Evolutionary conservation across 1,140 invertebrate genomes (phyloP).

Genomic region (Hylaeus anthracinus): DNA sequence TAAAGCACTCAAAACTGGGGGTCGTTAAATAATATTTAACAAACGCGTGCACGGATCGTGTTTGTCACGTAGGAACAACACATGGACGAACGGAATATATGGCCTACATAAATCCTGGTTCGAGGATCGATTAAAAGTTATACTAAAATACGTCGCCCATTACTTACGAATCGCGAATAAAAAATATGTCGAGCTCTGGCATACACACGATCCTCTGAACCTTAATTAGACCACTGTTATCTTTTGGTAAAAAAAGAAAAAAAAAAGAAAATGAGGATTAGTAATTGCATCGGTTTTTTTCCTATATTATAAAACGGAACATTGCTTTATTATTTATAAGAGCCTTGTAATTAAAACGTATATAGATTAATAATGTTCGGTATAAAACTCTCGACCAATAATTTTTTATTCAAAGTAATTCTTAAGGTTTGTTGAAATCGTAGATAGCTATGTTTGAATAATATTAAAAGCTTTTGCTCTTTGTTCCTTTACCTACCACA

Average conservation of each 20-base stretch:
- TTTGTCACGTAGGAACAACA: neutral
- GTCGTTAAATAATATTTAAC: neutral
- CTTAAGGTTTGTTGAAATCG: too few species aligned
- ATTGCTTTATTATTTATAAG: too few species aligned
- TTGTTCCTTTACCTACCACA: neutral
- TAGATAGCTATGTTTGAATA: neutral
- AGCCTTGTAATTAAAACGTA: too few species aligned
- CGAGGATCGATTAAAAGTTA: conserved; percentile 20
- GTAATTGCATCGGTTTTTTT: too few species aligned
- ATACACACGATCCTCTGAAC: neutral
- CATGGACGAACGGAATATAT: neutral
- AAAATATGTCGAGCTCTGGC: neutral
- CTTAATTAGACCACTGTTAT: neutral
- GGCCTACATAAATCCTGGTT: neutral
- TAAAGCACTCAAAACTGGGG: neutral
- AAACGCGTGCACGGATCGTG: neutral
- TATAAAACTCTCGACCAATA: too few species aligned
- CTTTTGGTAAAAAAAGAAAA: neutral
- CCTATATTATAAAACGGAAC: too few species aligned
- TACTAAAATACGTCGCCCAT: neutral
- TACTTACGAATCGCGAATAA: neutral
- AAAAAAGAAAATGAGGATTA: neutral
- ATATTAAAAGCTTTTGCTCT: neutral
- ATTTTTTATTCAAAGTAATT: too few species aligned
- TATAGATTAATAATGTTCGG: too few species aligned